These are phyloP conservation scores for Marmota flaviventris DNA, from an alignment of 2,113 vertebrate species.

Conservation along the genomic window DNA sequence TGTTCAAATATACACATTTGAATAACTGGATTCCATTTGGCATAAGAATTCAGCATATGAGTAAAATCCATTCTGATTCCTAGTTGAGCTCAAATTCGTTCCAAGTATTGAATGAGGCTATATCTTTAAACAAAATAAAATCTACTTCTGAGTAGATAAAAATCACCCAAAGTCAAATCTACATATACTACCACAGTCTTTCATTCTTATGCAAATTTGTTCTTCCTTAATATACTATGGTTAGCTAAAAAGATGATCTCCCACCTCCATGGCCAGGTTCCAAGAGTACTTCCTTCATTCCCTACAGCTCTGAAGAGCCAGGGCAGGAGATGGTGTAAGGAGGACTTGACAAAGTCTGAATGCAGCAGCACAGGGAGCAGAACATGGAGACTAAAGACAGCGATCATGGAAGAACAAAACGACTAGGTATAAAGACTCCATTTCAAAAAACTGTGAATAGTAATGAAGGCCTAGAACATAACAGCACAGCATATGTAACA, in stretches of 20 bases:
- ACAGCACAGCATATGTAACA: not conserved
- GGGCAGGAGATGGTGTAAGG: not conserved
- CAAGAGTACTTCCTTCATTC: not conserved
- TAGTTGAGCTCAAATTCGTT: slow-evolving; percentile 26
- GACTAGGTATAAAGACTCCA: not conserved
- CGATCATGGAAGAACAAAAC: not conserved
- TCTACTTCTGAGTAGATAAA: slow-evolving; percentile 15
- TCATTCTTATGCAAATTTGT: not conserved
- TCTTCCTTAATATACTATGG: not conserved
- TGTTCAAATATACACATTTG: slow-evolving; percentile 9
- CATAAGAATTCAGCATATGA: slow-evolving; percentile 11
- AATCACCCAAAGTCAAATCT: not conserved
- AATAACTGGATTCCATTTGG: not conserved
- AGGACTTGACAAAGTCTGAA: not conserved
- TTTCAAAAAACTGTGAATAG: not conserved
- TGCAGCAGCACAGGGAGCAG: not conserved
- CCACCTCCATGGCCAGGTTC: not conserved
- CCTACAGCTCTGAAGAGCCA: not conserved
- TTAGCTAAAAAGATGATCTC: not conserved
- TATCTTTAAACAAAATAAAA: slow-evolving; percentile 51
- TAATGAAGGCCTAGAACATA: not conserved
- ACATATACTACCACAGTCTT: not conserved
- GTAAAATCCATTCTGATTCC: slow-evolving; percentile 20
- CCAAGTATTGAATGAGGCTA: not conserved
- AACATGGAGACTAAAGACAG: not conserved